Conservation (phyloP, 1,140 invertebrate species). For the Magallana gigas region DNA sequence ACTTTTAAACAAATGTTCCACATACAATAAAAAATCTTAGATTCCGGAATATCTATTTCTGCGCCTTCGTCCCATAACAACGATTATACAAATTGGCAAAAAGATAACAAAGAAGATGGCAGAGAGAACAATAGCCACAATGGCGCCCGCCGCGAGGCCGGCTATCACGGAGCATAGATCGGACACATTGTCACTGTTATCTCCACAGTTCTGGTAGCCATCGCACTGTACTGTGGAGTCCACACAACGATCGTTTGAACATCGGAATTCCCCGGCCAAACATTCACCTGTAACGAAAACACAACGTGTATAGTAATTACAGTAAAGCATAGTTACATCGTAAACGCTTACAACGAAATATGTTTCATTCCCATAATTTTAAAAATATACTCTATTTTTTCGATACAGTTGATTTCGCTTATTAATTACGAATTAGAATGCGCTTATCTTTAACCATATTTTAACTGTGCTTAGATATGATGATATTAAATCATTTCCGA, state of each 20-base stretch:
- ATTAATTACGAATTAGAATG: no score
- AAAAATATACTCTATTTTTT: no score
- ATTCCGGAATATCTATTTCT: neutral
- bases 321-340: no score
- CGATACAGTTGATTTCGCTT: no score
- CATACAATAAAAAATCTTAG: neutral
- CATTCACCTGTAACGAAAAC: neutral
- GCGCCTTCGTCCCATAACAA: neutral
- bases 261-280: neutral
- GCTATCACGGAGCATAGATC: neutral
- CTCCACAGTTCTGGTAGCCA: constrained; percentile 33
- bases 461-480: no score
- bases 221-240: constrained; percentile 4
- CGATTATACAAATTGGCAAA: neutral
- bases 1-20: no score
- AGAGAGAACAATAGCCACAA: neutral
- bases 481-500: no score
- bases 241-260: neutral
- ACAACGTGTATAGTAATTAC: no score
- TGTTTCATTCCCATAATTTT: no score
- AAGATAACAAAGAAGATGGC: constrained; percentile 2
- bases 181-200: constrained; percentile 8
- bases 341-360: no score
- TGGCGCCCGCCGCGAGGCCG: neutral
- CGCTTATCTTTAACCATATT: no score